These are phyloP conservation scores for Pseudorasbora parva DNA, from an alignment of 2,113 vertebrate species.

Conservation along the genomic window DNA sequence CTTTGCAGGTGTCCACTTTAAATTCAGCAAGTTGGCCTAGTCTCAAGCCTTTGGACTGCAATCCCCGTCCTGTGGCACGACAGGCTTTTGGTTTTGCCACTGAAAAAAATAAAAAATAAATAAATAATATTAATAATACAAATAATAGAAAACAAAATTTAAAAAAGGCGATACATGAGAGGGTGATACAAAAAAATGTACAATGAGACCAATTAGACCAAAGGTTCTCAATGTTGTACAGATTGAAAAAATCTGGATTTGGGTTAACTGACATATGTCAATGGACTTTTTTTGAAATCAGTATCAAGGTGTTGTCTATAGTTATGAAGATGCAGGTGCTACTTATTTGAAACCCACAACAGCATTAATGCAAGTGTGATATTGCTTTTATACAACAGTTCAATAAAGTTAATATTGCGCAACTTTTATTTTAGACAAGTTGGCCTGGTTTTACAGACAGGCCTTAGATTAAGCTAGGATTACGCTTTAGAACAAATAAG, in stretches of 20 bases:
- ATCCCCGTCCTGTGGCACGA: slow-evolving; percentile 80
- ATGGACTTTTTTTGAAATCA: not conserved
- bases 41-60: slow-evolving; percentile 82
- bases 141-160: not conserved
- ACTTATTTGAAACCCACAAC: too few species aligned
- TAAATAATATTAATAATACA: too few species aligned
- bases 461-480: too few species aligned
- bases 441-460: too few species aligned
- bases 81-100: slow-evolving; percentile 78
- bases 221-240: not conserved
- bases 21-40: slow-evolving; percentile 82
- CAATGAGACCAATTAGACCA: too few species aligned
- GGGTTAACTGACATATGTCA: not conserved
- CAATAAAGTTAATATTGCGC: too few species aligned
- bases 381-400: too few species aligned
- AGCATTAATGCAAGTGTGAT: too few species aligned
- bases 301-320: not conserved
- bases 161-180: not conserved
- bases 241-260: not conserved
- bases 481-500: too few species aligned
- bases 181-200: not conserved
- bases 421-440: too few species aligned
- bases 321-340: not conserved
- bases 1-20: slow-evolving; percentile 82
- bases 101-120: slow-evolving; percentile 50